phyloP scores from a whole-genome alignment of 1,140 invertebrate genomes.

The Cotesia vestalis region DNA sequence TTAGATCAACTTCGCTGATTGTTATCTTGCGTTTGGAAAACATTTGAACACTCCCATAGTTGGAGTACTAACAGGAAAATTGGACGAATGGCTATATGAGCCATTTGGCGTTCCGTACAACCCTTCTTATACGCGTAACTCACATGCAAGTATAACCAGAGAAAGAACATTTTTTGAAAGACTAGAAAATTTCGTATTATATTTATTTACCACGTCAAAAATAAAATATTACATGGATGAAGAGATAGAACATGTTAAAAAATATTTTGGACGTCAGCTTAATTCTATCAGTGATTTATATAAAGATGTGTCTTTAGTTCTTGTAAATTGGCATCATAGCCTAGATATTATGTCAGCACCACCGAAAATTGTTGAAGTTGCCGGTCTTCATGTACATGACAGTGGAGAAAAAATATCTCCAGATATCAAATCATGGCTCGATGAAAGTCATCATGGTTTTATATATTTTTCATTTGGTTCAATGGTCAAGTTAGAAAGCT shows the following conservation, averaged over 20 bases:
- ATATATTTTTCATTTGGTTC: conserved; percentile 80
- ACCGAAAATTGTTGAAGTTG: conserved; percentile 68
- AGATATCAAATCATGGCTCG: conserved; percentile 62
- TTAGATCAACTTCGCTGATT: conserved; percentile 49
- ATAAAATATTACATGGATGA: conserved; percentile 36
- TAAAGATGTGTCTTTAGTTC: conserved; percentile 56
- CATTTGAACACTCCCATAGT: conserved; percentile 70
- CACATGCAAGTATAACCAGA: conserved; percentile 61
- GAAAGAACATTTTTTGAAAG: conserved; percentile 73
- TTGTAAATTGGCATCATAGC: conserved; percentile 70
- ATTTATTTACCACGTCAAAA: conserved; percentile 20
- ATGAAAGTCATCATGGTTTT: conserved; percentile 73
- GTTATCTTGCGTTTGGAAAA: conserved; percentile 67
- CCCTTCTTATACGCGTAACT: conserved; percentile 65
- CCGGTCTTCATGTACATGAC: conserved; percentile 67
- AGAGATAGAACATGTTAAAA: conserved; percentile 46
- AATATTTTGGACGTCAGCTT: conserved; percentile 59
- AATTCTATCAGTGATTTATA: conserved; percentile 56
- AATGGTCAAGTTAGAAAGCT: conserved; percentile 72
- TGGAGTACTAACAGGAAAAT: conserved; percentile 67
- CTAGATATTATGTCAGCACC: conserved; percentile 63
- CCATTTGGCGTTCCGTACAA: conserved; percentile 69
- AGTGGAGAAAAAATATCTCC: conserved; percentile 37
- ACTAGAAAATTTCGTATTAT: conserved; percentile 45
- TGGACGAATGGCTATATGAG: conserved; percentile 69